Evolutionary conservation across 2,797 vertebrate species (phyloP), one percentile per base, ranked within the genome.

Genomic region (Enteromius thamalakanensis): DNA sequence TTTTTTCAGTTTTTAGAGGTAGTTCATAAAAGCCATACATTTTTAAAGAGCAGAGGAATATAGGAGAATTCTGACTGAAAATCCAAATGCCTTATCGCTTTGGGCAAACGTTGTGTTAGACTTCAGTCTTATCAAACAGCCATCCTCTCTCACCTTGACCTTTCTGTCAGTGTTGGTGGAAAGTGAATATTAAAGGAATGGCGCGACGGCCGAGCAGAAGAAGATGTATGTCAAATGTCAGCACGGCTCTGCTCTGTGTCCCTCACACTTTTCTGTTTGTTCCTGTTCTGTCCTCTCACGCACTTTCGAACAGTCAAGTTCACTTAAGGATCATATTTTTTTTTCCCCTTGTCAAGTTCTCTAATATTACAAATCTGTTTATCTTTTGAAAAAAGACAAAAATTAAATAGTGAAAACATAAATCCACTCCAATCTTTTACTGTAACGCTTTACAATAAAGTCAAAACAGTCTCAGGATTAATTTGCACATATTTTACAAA

Each of bases 111-210:
- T 76, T 85, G 64, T 79, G 72, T 70, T 53, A 2, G 71, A 76
- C 79, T 87, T 86, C 70, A 82, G 74, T 82, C 76, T 89, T 83
- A 88, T 88, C 85, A 79, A 26, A 58, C 40, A 7, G 37, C 32
- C 14, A 23, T 81, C 83, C 34, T 85, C 82, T 85, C 86, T 83
- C 79, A 80, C 78, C 80, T 85, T 88, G 64, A 86, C 86, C 83
- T 76, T 17, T 81, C 82, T 79, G 81, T 34, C 75, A 67, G 47
- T 32, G 79, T 84, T 82, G 81, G 84, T 80, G 76, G 37, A 78
- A 53, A 19, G 21, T 80, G 72, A 47, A 70, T 74, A 53, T 58
- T 45, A 70, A 58, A 78, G 26, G n/a, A 75, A 53, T 34, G 34
- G 40, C 64, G 64, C 51, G 70, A 85, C 14, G 15, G 72, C 4